Evolutionary conservation across 2,797 vertebrate genomes (phyloP), one percentile per base, ranked within the genome.

Genomic region (Parauchenoglanis ngamensis): DNA sequence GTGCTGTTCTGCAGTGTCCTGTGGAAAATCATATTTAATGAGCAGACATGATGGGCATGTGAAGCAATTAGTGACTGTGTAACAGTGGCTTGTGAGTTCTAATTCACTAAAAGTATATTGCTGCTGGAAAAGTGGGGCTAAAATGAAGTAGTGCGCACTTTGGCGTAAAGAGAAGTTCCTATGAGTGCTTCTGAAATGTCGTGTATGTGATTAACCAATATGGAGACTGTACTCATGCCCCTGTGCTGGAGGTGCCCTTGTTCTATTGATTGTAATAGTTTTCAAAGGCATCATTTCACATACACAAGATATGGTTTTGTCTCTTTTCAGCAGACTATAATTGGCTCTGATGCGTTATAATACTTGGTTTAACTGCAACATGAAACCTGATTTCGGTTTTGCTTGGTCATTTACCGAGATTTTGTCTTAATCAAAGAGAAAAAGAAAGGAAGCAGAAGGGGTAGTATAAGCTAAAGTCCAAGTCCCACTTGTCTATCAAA

Each of bases 241-340:
- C 54, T 59, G 77, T 40, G 77, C 54, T 59, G 11, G 40, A 79
- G 77, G 80, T 65, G 61, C 35, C 86, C 46, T 87, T 83, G 80
- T 83, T 83, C 70, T 67, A 83, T 54, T 76, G 79, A 73, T 83
- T 81, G n/a, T 79, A 31, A 78, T 59, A 52, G 67, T 65, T 75
- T 82, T 87, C 78, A 87, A 87, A 79, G 56, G 79, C 70, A 87
- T 46, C 79, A 75, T 52, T 73, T 76, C 61, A 87, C 68, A 87
- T 63, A 75, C 57, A 52, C 46, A 73, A 86, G 56, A 81, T 56
- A 31, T 61, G 49, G 40, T 81, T 73, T 46, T 57, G 31, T 21
- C 13, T n/a, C 67, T 67, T 75, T 82, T 44, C 79, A 72, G 68
- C 40, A 35, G 67, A 61, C 78, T 81, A 52, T 82, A 82, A 82